Evolutionary conservation across 35 echinoderm and acorn worm species (phyloP).

Genomic region (Holothuria glaberrima): DNA sequence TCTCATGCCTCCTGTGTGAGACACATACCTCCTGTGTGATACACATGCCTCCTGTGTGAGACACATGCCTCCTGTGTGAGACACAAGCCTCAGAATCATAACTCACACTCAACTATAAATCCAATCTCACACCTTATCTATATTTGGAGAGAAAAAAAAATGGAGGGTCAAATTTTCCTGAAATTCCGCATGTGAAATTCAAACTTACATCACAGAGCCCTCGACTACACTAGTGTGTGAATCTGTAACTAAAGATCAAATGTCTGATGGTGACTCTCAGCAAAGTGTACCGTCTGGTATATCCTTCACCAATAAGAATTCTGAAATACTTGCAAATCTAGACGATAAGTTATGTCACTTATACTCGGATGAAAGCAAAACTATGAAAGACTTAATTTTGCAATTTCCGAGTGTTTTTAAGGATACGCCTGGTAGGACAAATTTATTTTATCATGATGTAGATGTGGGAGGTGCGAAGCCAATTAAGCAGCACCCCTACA

Average conservation of each 20-base stretch:
- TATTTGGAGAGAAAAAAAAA: no score
- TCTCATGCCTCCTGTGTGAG: no score
- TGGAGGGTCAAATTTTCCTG: no score
- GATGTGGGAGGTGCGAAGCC: conserved; percentile 59
- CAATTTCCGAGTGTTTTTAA: conserved; percentile 5
- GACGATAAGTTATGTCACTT: conserved; percentile 13
- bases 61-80: no score
- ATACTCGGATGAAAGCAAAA: not conserved
- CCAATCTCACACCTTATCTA: no score
- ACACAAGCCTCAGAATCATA: no score
- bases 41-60: no score
- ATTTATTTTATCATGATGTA: conserved; percentile 43
- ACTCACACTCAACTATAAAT: no score
- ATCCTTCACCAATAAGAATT: not conserved
- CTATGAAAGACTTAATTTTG: not conserved
- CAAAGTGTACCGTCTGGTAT: not conserved
- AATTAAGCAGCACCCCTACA: conserved; percentile 75
- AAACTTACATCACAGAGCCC: no score
- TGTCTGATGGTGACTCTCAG: not conserved
- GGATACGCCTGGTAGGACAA: conserved; percentile 61
- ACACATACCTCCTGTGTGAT: no score
- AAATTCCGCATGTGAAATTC: no score
- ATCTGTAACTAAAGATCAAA: not conserved
- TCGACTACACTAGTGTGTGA: no score
- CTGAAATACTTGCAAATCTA: not conserved